These are phyloP conservation scores for Prinia subflava DNA, from an alignment of 2,113 vertebrate species.

Conservation along the genomic window DNA sequence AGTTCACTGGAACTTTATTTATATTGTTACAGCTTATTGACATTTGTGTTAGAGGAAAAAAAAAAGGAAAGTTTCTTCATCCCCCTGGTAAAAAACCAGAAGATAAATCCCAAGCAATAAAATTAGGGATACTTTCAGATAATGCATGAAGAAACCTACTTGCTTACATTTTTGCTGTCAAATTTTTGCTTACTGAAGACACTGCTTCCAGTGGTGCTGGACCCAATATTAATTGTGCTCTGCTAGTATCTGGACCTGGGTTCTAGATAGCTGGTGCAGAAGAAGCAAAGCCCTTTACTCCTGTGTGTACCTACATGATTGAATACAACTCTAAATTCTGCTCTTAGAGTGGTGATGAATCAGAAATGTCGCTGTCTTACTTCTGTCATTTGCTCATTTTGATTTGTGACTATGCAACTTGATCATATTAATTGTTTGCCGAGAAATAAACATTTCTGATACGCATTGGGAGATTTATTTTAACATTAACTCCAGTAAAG, in stretches of 20 bases:
- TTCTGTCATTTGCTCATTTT: neutral
- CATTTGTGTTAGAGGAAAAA: neutral
- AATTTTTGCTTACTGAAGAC: neutral
- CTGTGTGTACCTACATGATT: neutral
- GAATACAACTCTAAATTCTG: neutral
- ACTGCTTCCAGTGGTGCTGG: neutral
- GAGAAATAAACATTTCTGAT: neutral
- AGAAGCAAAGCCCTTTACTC: neutral
- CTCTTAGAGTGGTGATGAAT: neutral
- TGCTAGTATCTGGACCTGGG: neutral
- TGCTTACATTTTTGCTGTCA: neutral
- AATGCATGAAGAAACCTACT: neutral
- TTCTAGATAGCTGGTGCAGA: neutral
- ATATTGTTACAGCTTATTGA: neutral
- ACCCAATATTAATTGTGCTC: neutral
- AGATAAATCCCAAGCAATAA: neutral
- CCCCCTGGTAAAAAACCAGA: neutral
- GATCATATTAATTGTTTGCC: neutral
- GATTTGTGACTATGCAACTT: neutral
- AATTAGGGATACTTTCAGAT: neutral
- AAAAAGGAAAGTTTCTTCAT: neutral
- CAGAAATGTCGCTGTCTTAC: neutral
- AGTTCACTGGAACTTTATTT: neutral
- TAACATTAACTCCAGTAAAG: conserved; percentile 21
- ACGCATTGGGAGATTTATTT: neutral